Base-by-base conservation (phyloP, 2,888 invertebrate species). In the Synergus gifuensis region DNA sequence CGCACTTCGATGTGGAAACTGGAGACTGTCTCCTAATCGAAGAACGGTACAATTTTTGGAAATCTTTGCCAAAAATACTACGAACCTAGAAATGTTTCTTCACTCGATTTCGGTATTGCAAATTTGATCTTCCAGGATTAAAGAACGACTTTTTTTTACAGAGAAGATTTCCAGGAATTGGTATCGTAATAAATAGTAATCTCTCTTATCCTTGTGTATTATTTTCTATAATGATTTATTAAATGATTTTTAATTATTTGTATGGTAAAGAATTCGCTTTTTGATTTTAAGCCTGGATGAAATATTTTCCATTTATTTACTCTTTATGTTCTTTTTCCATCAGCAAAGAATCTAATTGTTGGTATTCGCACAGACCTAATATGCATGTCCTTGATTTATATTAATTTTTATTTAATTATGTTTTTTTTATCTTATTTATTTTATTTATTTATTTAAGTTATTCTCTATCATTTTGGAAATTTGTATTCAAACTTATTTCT, bases 291-390 rank as follows among this genome's bases (percentile, higher is more conserved):
- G 4, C 42, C 66, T 18, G 42, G 18, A 18, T 11, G 18, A 42
- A 18, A 11, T n/a, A 66, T 42, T 66, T 73, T 49, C 54, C 3
- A 16, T 54, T 54, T 54, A 54, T 54, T 67, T 67, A 28, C 28
- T 62, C 2, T 73, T 73, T n/a, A 73, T 54, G n/a, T 73, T 73
- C 54, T 73, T 54, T 3, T 40, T 73, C 40, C 36, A 36, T 73
- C 11, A 73, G 73, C 73, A 73, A 73, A 54, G 54, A 73, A 54
- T 54, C 49, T 49, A 73, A 73, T 46, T 49, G 36, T 73, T 58
- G 73, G 73, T 73, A 73, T 73, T 73, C 73, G 73, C 73, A 73
- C 73, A 73, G 73, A 73, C 73, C 73, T 40, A 40, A 77, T 77
- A 63, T 62, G 46, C 46, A 60, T 79, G 54, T 1, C 77, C 40